Conservation (phyloP, 2,888 invertebrate species). For the Torymus texanus region DNA sequence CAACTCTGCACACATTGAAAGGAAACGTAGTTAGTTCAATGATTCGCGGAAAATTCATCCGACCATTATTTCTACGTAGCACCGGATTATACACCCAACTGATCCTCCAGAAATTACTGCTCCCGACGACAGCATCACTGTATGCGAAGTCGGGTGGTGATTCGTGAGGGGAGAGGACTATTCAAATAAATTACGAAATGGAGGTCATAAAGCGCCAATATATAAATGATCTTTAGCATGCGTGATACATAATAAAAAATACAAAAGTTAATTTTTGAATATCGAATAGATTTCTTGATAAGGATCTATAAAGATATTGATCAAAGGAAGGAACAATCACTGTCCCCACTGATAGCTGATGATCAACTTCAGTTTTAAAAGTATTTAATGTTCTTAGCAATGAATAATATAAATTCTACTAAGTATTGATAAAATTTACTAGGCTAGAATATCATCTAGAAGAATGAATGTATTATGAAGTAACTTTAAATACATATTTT, state of each 20-base stretch:
- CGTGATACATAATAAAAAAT: background rate
- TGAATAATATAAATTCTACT: too few species aligned
- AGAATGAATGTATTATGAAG: too few species aligned
- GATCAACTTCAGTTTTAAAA: too few species aligned
- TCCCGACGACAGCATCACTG: slow-evolving; percentile 29
- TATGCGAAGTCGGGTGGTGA: slow-evolving; percentile 38
- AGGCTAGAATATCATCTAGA: too few species aligned
- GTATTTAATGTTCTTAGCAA: too few species aligned
- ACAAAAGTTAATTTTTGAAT: too few species aligned
- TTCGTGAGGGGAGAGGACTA: slow-evolving; percentile 30
- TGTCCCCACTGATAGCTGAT: too few species aligned
- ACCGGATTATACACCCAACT: background rate
- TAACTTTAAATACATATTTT: too few species aligned
- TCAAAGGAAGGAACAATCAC: too few species aligned
- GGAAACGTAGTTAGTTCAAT: slow-evolving; percentile 44
- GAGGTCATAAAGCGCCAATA: slow-evolving; percentile 1
- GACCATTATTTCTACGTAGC: slow-evolving; percentile 54
- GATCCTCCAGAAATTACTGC: slow-evolving; percentile 38
- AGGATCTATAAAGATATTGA: too few species aligned
- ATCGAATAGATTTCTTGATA: too few species aligned
- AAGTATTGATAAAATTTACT: too few species aligned
- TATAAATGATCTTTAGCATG: slow-evolving; percentile 19
- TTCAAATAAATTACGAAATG: slow-evolving; percentile 45
- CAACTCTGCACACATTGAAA: slow-evolving; percentile 40
- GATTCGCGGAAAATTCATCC: slow-evolving; percentile 48